Base-by-base conservation (phyloP, 1,140 invertebrate genomes). In the Heterodera schachtii region DNA sequence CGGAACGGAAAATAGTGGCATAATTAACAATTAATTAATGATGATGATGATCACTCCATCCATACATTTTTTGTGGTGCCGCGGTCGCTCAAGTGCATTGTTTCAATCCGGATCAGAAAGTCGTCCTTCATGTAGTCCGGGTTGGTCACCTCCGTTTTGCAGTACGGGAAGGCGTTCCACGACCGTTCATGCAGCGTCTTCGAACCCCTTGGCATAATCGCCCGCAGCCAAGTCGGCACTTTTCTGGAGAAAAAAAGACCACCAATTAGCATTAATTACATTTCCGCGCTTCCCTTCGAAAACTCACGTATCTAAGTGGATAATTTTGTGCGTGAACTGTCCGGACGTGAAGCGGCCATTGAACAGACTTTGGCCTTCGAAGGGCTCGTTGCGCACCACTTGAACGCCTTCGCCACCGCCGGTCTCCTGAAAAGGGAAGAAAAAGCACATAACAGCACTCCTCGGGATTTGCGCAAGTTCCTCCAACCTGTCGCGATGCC, bases 121-220 rank as follows among this genome's bases (percentile, higher is more conserved):
- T 96, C 96, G 70, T 98, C 95, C 92, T 98, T 97, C 98, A 99
- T 99, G 90, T 98, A 99, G 86, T 96, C 95, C 81, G 96, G 96
- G 93, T 98, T 98, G 19, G 84, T 86, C 31, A 88, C 74, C 64
- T 90, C 94, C 85, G 98, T 99, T 92, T 94, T 94, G 92, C 98
- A 99, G 91, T 99, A 99, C 8, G 98, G 98, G 92, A 99, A 99
- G 41, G 97, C 97, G 92, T 99, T 99, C 97, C 98, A 99, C 83
- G 98, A 97, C 92, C 98, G 95, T 92, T 99, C 98, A 89, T 98
- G 96, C 80, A 99, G 94, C 92, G 98, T 96, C 90, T 99, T 91
- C 49, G 96, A 94, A 46, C 95, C 96, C 92, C 97, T 98, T 78
- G 98, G 97, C 73, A 96, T 95, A 88, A 99, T 91, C 86, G 96